A percentile compares a stretch with the other conserved stretches of the same genome.
These are phyloP conservation scores for Nemoura dubitans DNA, from an alignment of 2,888 invertebrate genomes.

Conservation along the genomic window DNA sequence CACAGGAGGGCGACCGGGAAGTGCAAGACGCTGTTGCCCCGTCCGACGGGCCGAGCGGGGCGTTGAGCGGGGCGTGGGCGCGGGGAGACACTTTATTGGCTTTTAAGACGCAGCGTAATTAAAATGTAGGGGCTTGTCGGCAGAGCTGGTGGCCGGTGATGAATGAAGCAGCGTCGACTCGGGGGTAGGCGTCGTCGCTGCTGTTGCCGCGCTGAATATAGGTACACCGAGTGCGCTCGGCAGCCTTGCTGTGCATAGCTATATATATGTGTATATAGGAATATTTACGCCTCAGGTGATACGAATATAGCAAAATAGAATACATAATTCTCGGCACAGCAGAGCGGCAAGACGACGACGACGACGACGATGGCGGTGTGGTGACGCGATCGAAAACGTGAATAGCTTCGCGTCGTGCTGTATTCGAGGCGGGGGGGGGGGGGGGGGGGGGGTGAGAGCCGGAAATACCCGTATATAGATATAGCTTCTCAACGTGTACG, in stretches of 20 bases:
- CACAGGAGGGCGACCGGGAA: background rate
- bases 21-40: background rate
- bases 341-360: background rate
- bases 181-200: background rate
- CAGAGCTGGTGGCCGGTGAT: slow-evolving; percentile 46
- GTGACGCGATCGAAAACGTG: slow-evolving; percentile 29
- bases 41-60: background rate
- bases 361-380: slow-evolving; percentile 7
- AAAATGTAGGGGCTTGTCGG: slow-evolving; percentile 49
- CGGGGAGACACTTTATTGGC: slow-evolving; percentile 50
- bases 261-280: too few species aligned
- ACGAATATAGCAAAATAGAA: slow-evolving; percentile 38
- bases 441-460: background rate
- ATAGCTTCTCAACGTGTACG: too few species aligned
- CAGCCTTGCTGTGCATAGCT: background rate
- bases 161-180: slow-evolving; percentile 44
- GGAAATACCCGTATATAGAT: slow-evolving; percentile 27
- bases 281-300: slow-evolving; percentile 48
- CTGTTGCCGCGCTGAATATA: background rate
- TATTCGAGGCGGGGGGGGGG: background rate
- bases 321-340: slow-evolving; percentile 28
- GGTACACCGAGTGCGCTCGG: too few species aligned
- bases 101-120: slow-evolving; percentile 52
- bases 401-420: slow-evolving; percentile 17
- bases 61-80: slow-evolving; percentile 5